Conservation (phyloP, 2,113 vertebrate genomes). For the Otus sunia region DNA sequence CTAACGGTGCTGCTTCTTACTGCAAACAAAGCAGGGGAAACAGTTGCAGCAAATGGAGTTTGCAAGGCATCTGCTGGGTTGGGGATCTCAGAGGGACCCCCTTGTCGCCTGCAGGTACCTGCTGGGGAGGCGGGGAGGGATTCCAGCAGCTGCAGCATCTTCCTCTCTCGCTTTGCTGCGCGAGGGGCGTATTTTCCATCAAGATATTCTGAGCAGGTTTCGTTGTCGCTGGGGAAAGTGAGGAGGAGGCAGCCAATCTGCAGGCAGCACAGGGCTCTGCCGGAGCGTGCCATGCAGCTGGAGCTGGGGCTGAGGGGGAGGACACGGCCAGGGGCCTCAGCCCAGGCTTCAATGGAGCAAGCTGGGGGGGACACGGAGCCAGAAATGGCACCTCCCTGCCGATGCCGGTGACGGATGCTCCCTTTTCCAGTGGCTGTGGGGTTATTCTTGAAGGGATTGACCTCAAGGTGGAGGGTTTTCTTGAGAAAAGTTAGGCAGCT, state of each 20-base stretch:
- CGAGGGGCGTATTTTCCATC: not conserved
- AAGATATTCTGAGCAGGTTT: not conserved
- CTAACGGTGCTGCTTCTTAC: fast-evolving
- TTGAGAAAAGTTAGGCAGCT: not conserved
- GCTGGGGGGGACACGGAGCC: not conserved
- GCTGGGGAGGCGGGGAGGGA: not conserved
- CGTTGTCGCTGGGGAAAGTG: constrained; percentile 31
- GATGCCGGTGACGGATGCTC: fast-evolving
- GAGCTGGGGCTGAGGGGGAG: not conserved
- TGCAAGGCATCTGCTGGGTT: not conserved
- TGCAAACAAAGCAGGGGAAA: not conserved
- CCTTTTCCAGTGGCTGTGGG: not conserved
- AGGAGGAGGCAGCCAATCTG: constrained; percentile 33
- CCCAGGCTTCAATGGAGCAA: not conserved
- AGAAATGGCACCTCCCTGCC: too few relatives aligned
- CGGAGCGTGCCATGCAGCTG: not conserved
- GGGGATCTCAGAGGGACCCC: not conserved
- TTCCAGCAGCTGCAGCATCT: not conserved
- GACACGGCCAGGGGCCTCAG: not conserved
- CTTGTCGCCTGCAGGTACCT: not conserved
- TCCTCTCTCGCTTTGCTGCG: not conserved
- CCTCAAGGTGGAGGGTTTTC: fast-evolving
- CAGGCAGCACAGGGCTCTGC: not conserved
- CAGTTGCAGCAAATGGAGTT: not conserved
- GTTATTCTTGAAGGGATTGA: not conserved